A percentile compares a stretch with the other conserved stretches of the same genome.
phyloP scores from a whole-genome alignment of 1,140 invertebrate species.

The Ceratitis capitata region DNA sequence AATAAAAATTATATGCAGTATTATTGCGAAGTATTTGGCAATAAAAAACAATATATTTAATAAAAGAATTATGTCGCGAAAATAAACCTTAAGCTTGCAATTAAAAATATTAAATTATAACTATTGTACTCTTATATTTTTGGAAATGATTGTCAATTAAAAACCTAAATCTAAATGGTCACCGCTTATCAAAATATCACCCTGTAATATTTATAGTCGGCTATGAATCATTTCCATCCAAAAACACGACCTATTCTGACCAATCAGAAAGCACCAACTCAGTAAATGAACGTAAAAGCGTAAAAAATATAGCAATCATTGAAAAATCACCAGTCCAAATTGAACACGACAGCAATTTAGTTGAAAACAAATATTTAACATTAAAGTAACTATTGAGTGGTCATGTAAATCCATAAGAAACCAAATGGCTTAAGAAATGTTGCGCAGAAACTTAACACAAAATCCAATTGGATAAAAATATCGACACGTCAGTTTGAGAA shows the following conservation, averaged over 20 bases:
- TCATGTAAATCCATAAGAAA: neutral
- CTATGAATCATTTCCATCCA: neutral
- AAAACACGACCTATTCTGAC: neutral
- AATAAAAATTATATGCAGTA: no score
- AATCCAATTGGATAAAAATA: conserved; percentile 5
- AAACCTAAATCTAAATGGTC: no score
- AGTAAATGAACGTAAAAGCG: neutral
- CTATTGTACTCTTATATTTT: no score
- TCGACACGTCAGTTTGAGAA: neutral
- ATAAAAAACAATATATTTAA: no score
- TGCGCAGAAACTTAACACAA: neutral
- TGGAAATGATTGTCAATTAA: no score
- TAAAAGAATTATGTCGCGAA: no score
- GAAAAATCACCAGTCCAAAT: conserved; percentile 26
- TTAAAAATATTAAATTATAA: no score
- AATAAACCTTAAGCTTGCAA: no score
- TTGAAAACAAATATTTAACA: neutral
- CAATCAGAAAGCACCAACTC: conserved; percentile 42
- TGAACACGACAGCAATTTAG: conserved; percentile 9
- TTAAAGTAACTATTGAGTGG: neutral
- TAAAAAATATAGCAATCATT: neutral
- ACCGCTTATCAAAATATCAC: neutral
- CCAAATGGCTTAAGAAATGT: neutral
- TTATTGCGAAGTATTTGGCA: no score
- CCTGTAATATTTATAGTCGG: neutral